These are phyloP conservation scores for Regulus satrapa DNA, from an alignment of 2,113 vertebrate genomes.

Conservation along the genomic window DNA sequence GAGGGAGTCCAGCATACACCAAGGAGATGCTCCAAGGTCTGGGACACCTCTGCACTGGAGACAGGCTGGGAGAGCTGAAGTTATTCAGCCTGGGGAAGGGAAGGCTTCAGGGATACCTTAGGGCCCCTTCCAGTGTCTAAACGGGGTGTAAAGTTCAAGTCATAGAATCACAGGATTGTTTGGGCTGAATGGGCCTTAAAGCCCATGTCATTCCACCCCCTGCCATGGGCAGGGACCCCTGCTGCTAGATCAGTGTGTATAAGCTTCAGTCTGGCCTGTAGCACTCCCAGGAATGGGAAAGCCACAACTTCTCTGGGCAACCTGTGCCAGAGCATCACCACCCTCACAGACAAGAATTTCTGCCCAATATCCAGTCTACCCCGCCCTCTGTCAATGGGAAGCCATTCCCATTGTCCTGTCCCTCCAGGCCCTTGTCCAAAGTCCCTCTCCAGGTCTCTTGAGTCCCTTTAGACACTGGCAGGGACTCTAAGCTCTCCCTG, in stretches of 20 bases:
- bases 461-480: neutral
- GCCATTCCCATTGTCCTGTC: neutral
- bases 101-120: neutral
- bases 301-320: neutral
- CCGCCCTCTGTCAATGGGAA: neutral
- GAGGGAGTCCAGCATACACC: accelerated
- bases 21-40: neutral
- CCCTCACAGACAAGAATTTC: neutral
- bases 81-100: neutral
- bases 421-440: neutral
- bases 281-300: neutral
- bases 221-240: neutral
- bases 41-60: neutral
- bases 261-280: neutral
- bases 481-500: neutral
- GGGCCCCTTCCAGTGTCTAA: neutral
- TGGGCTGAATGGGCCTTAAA: neutral
- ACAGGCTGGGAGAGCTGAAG: neutral
- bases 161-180: neutral
- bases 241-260: neutral
- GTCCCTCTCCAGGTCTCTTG: neutral
- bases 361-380: neutral
- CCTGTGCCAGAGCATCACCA: neutral
- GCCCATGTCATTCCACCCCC: neutral
- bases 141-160: neutral